Base-by-base conservation (phyloP, 1,140 invertebrate genomes). In the Meloidogyne chitwoodi region DNA sequence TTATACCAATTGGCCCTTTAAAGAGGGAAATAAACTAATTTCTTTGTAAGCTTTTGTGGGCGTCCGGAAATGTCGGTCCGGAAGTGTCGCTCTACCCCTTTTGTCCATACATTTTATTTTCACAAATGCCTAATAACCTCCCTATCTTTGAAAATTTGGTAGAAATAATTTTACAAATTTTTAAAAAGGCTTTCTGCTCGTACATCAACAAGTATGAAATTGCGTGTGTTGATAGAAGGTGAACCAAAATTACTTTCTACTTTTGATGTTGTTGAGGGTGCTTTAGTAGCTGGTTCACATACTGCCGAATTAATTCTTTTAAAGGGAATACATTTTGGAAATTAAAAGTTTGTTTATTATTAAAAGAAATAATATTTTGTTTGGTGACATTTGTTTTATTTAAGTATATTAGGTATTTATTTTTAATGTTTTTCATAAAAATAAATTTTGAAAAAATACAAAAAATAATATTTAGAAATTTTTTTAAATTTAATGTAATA, bases 261-360 rank as follows among this genome's bases (percentile, higher is more conserved):
- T 14, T 76, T 76, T 65, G 75, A 76, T 65, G 27, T 76, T 22
- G 67, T 68, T 19, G 31, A 76, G 11, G 68, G 48, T 34, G 56
- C 67, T 67, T 44, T 74, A 14, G 56, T 76, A 16, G 68, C 48
- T 26, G 75, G 65, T 63, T 76, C 75, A 16, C 65, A 70, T 44
- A 76, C 75, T 27, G 75, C 75, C 27, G 67, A 61, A 48, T 27
- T 76, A 44, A 41, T 76, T 34, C 41, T 64, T 22, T 65, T 76
- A 41, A 74, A 64, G 26, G 62, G 62, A 56, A 34, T 70, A 10
- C 48, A 76, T 61, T 76, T 76, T 63, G 38, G 26, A 26, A 76
- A 41, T 72, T 75, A 61, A 68, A 11, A 24, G n/a, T 31, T 44
- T 26, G 1, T 66, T 1, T 44, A 16, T 44, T 41, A 10, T n/a